These are phyloP conservation scores for Piaya cayana DNA, from an alignment of 2,113 vertebrate genomes.

Conservation along the genomic window DNA sequence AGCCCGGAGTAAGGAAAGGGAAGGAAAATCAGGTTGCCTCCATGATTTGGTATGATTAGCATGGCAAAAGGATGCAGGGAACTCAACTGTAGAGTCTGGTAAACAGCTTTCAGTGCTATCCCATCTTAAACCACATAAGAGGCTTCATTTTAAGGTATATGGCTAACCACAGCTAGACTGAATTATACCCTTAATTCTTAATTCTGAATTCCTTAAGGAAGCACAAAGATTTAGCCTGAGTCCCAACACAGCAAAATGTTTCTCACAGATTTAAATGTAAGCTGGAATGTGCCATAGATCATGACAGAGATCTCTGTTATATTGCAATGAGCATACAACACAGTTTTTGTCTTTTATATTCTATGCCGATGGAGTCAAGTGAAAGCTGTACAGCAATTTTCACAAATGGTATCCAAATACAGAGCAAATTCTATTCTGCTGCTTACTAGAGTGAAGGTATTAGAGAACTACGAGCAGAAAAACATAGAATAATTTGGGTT, in stretches of 20 bases:
- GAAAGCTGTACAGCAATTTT: not conserved
- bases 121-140: not conserved
- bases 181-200: not conserved
- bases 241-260: not conserved
- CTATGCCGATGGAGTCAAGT: rapidly evolving
- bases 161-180: not conserved
- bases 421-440: not conserved
- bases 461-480: not conserved
- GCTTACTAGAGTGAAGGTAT: not conserved
- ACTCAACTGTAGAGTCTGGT: not conserved
- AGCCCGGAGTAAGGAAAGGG: not conserved
- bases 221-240: not conserved
- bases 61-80: not conserved
- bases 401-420: not conserved
- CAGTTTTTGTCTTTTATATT: not conserved
- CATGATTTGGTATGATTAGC: not conserved
- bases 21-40: not conserved
- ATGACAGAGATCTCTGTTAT: not conserved
- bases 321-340: not conserved
- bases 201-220: not conserved
- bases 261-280: not conserved
- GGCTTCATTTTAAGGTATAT: not conserved
- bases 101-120: not conserved
- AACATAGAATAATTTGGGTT: not conserved
- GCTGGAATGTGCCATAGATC: not conserved